A percentile compares a stretch with the other conserved stretches of the same genome.
phyloP scores from a whole-genome alignment of 2,888 invertebrate species.

The Digitonthophagus gazella region DNA sequence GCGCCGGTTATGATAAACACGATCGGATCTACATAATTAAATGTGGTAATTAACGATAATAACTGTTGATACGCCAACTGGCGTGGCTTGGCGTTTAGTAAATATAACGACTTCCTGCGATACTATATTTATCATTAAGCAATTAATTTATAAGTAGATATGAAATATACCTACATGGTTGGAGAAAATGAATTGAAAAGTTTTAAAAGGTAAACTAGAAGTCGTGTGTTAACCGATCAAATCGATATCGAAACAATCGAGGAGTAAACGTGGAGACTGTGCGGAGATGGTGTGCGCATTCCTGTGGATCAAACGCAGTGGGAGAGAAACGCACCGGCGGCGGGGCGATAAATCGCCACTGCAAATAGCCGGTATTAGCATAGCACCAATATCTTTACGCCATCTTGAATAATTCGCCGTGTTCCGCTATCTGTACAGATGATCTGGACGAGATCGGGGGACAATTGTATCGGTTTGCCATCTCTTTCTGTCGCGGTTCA shows the following conservation, averaged over 20 bases:
- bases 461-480: slow-evolving; percentile 43
- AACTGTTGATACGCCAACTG: background rate
- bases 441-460: slow-evolving; percentile 46
- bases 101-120: background rate
- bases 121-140: background rate
- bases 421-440: slow-evolving; percentile 47
- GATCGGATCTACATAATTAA: background rate
- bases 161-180: background rate
- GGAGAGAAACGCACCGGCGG: background rate
- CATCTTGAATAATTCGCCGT: slow-evolving; percentile 50
- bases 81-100: background rate
- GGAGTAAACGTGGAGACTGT: background rate
- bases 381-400: slow-evolving; percentile 42
- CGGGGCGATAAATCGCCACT: slow-evolving; percentile 5
- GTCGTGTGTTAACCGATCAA: too few species aligned
- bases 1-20: background rate
- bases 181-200: background rate
- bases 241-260: background rate
- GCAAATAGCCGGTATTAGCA: slow-evolving; percentile 13
- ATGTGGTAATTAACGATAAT: background rate
- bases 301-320: background rate
- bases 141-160: background rate
- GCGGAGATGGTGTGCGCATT: background rate
- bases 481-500: slow-evolving; percentile 4
- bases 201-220: too few species aligned